Evolutionary conservation across 2,113 vertebrate species (phyloP), one percentile per base, ranked within the genome.

Genomic region (Platichthys flesus): DNA sequence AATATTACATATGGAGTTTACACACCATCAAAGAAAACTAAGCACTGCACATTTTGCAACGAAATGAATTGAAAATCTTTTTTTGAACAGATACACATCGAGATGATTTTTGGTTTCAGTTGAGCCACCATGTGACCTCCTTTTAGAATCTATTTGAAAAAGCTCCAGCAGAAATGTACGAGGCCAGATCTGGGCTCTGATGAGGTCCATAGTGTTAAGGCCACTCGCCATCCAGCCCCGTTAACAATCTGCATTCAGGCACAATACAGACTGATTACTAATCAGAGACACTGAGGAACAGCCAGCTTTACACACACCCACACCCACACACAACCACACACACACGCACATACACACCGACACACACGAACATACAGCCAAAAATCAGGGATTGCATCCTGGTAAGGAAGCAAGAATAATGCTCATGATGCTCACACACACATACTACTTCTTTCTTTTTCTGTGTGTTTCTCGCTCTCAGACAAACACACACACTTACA

Each of bases 231-330:
- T 71, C 40, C 85, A 78, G 76, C 84, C 77, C 71, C 56, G 84
- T 83, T 81, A 85, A 89, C 89, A 92, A 90, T 87, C 82, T 88
- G 90, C 81, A 85, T 82, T 85, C 89, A 85, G 80, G 51, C 90
- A 93, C 91, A 93, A 93, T 92, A 82, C 85, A 57, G 81, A 59
- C 89, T 93, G 92, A 93, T 92, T 93, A 86, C 88, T 90, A 90
- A 93, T 93, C 90, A 92, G 73, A 79, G 76, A 67, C 45, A 55
- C 67, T 49, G 77, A 73, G 79, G 83, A 81, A 76, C 77, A 78
- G 88, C 81, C 81, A 79, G 85, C 86, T 79, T 47, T 67, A 56
- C 67, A 52, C 37, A 69, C 63, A 71, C 62, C n/a, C 67, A 66
- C 57, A 37, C 58, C 20, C 18, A 35, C 74, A 75, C 62, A 59